Evolutionary conservation across 2,888 invertebrate genomes (phyloP), one percentile per base, ranked within the genome.

Genomic region (Lamellibrachia satsuma): DNA sequence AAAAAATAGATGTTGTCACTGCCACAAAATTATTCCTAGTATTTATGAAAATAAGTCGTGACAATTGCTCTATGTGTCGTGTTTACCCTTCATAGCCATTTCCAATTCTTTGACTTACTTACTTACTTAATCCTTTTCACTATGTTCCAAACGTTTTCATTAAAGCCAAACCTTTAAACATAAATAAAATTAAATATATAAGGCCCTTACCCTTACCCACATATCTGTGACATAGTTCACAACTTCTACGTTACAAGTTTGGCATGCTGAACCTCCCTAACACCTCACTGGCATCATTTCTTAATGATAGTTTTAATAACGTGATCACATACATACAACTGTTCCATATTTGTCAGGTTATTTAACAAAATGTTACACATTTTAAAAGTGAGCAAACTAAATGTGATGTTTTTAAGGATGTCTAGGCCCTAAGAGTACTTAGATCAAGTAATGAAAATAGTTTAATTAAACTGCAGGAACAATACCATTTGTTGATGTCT

Each of bases 401-500:
- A 75, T n/a, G n/a, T 2, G 75, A 0, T 75, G 4, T 75, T 22
- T 75, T 11, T n/a, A 75, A 75, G n/a, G 9, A 55, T 55, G 55
- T 55, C 55, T 55, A 9, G 55, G 55, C 55, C 39, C 55, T 55
- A 9, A 55, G 9, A 22, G 90, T 27, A 51, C 75, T 52, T 22
- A n/a, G 39, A 52, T 27, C 7, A 52, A 52, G 39, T n/a, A 92
- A 27, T 51, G 11, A 39, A 55, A 93, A 60, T 11, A 4, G 57
- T 75, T 57, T 75, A 75, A 22, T 75, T n/a, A 93, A 90, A 55
- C 27, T n/a, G 22, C 39, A 91, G 22, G 39, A 22, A 52, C 15
- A 94, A 93, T 93, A 96, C 96, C 96, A 96, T 95, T 95, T 96
- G 55, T 96, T 95, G 55, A 96, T 95, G 93, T 96, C 96, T 93